These are phyloP conservation scores for Sinelater perroti DNA, from an alignment of 2,888 invertebrate genomes.

Conservation along the genomic window DNA sequence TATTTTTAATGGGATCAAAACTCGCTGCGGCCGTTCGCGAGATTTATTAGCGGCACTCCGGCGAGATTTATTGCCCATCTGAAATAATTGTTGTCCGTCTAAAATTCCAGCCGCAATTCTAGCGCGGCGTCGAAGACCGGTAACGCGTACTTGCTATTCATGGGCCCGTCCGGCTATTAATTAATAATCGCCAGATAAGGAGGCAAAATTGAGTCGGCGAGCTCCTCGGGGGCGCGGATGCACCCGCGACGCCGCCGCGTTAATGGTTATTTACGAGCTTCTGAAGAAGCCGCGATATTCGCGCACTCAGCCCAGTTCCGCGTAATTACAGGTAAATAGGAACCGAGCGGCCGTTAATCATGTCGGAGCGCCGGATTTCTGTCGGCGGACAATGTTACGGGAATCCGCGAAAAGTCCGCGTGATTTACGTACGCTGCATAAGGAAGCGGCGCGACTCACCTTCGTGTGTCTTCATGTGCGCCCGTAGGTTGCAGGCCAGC, in stretches of 20 bases:
- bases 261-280: background rate
- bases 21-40: constrained; percentile 23
- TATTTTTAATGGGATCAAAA: constrained; percentile 19
- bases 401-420: no score
- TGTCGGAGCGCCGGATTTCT: no score
- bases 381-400: no score
- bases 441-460: no score
- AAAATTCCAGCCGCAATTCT: constrained; percentile 14
- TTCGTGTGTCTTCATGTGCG: constrained; percentile 79
- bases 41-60: constrained; percentile 26
- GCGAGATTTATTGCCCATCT: constrained; percentile 10
- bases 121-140: background rate
- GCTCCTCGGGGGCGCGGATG: no score
- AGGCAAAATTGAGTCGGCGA: no score
- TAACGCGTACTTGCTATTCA: constrained; percentile 13
- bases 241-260: background rate
- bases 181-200: no score
- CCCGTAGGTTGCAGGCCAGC: constrained; percentile 75
- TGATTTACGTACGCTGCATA: no score
- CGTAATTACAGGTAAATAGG: constrained; percentile 1
- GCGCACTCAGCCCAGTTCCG: background rate
- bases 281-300: background rate
- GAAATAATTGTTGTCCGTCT: constrained; percentile 18
- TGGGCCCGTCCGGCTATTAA: constrained; percentile 4
- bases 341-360: background rate